Base-by-base conservation (phyloP, 2,113 vertebrate species). In the Python bivittatus region DNA sequence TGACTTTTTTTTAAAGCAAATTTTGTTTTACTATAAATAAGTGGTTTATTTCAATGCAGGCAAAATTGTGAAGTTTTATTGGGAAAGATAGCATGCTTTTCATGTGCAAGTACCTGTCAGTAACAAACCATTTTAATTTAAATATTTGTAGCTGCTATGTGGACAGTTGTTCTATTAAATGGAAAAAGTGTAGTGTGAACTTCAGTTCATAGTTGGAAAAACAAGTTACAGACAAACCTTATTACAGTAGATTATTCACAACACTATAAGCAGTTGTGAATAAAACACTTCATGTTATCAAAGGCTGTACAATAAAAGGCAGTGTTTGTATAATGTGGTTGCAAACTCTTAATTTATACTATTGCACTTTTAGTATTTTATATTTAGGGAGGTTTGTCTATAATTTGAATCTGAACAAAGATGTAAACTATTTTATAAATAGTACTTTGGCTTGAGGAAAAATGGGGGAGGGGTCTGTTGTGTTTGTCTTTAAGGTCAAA, bases 271-370 rank as follows among this genome's bases (percentile, higher is more conserved):
- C 96, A 97, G 97, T 97, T 98, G 98, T 99, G 99, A 98, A 98
- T 98, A 98, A 98, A 89, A 97, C 98, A 98, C 58, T 97, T 95
- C 95, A 83, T 97, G 91, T 97, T 98, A 98, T 97, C 96, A 95
- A 95, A 92, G 97, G 96, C 96, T 98, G 97, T 98, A 98, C 97
- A 98, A 98, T 98, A 98, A 99, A 97, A 97, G 93, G 97, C 97
- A 97, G 98, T 97, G 98, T 99, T 99, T 99, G 97, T 98, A 98
- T 98, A 98, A 98, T 97, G 98, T 98, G 98, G 98, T 98, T 95
- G 98, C 98, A 98, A 99, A 98, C 98, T 99, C 98, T 99, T 99
- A 98, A 98, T 99, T 99, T 99, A 98, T 98, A 98, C 98, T 98
- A 97, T 98, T 99, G 99, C 98, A 99, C 99, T 99, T 99, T 99